Evolutionary conservation across 2,888 invertebrate species (phyloP).

Genomic region (Neocrepidodera transversa): DNA sequence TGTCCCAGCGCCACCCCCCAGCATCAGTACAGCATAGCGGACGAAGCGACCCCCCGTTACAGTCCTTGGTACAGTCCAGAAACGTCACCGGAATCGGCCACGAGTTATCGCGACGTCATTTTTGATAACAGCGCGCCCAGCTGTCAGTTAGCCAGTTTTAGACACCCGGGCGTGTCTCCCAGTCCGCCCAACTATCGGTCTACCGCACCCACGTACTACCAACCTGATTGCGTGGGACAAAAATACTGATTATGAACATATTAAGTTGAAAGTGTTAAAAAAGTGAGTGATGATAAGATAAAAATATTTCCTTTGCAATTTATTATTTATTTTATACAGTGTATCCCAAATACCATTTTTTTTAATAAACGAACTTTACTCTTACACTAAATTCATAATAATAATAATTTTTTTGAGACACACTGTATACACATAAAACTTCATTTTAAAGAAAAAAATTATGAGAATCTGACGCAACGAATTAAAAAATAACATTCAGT

Average conservation of each 20-base stretch:
- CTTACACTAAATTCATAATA: too few relatives aligned
- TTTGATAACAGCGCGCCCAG: slow-evolving; percentile 58
- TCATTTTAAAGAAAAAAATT: too few relatives aligned
- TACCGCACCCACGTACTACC: slow-evolving; percentile 62
- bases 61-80: slow-evolving; percentile 67
- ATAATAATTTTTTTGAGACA: too few relatives aligned
- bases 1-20: slow-evolving; percentile 60
- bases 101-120: slow-evolving; percentile 57
- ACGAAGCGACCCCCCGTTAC: slow-evolving; percentile 57
- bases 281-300: too few relatives aligned
- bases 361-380: too few relatives aligned
- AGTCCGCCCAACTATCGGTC: slow-evolving; percentile 64
- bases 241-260: slow-evolving; percentile 55
- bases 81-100: slow-evolving; percentile 59
- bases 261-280: too few relatives aligned
- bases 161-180: slow-evolving; percentile 64
- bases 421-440: too few relatives aligned
- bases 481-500: too few relatives aligned
- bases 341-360: too few relatives aligned
- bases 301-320: too few relatives aligned
- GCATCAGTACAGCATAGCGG: slow-evolving; percentile 54
- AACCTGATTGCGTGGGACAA: slow-evolving; percentile 68
- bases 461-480: too few relatives aligned
- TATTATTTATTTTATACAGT: neutral
- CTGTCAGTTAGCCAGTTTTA: slow-evolving; percentile 59